Percentiles rank a stretch among this genome's conserved stretches.
Evolutionary conservation across 2,797 vertebrate species (phyloP).

Genomic region (Malurus leucopterus): DNA sequence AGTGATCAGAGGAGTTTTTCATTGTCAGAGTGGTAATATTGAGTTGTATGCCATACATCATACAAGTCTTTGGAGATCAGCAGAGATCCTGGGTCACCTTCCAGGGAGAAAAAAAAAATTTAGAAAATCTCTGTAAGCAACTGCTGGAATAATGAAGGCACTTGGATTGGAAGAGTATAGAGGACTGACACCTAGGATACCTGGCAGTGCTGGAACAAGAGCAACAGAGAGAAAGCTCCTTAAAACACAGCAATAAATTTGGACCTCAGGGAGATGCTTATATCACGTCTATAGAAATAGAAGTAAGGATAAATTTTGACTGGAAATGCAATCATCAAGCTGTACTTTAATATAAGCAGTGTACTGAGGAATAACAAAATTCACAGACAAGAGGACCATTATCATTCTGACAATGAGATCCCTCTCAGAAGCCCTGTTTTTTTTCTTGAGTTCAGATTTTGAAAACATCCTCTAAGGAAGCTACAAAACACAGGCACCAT

Average conservation of each 20-base stretch:
- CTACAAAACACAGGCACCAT: not conserved
- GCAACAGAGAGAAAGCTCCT: not conserved
- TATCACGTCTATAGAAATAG: not conserved
- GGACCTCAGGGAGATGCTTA: not conserved
- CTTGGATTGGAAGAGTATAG: not conserved
- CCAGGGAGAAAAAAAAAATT: not conserved
- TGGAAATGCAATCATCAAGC: not conserved
- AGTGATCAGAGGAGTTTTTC: not conserved
- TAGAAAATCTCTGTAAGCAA: not conserved
- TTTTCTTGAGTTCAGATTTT: not conserved
- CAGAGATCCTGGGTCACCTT: not conserved
- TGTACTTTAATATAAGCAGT: not conserved
- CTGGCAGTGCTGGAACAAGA: not conserved
- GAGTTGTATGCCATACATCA: not conserved
- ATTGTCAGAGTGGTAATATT: fast-evolving
- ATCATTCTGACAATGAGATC: not conserved
- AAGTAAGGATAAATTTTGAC: not conserved
- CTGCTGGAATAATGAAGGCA: not conserved
- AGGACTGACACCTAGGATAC: not conserved
- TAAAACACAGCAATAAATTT: not conserved
- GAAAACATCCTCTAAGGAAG: not conserved
- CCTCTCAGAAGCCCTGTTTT: not conserved
- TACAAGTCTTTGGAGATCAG: not conserved
- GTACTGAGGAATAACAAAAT: not conserved
- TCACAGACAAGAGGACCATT: not conserved